Evolutionary conservation across 2,888 invertebrate genomes (phyloP).

Genomic region (Isotomurus palustris): DNA sequence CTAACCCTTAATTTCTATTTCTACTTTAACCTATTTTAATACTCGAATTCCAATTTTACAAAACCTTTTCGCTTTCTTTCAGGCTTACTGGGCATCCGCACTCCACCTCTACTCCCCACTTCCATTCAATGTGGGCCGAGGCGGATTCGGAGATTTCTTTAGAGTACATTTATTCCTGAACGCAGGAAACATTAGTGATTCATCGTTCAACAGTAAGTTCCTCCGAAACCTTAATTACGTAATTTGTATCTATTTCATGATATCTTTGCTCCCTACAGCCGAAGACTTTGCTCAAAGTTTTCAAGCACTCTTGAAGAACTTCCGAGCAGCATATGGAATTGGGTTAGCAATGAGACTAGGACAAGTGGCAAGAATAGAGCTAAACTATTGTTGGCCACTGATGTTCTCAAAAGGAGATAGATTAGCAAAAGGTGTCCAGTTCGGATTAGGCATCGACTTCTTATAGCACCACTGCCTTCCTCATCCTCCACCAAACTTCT

Average conservation of each 20-base stretch:
- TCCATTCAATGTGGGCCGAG: conserved; percentile 74
- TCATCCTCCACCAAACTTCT: background rate
- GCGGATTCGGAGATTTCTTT: conserved; percentile 77
- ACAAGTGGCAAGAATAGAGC: conserved; percentile 81
- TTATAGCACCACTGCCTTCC: conserved; percentile 53
- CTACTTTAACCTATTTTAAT: conserved; percentile 17
- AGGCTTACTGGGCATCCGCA: conserved; percentile 80
- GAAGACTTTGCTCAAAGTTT: conserved; percentile 48
- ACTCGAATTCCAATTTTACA: background rate
- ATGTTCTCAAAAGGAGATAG: conserved; percentile 62
- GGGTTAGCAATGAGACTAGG: conserved; percentile 81
- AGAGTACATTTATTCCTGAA: conserved; percentile 85
- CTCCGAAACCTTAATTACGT: background rate
- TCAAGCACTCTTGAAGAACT: conserved; percentile 47
- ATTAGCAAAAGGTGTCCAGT: conserved; percentile 67
- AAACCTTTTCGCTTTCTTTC: conserved; percentile 34
- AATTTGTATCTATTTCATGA: background rate
- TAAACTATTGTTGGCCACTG: conserved; percentile 87
- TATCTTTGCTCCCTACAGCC: conserved; percentile 29
- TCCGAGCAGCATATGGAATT: conserved; percentile 69
- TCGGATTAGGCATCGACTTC: conserved; percentile 78
- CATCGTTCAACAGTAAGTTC: conserved; percentile 27
- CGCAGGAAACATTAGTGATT: conserved; percentile 70
- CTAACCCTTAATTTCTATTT: background rate
- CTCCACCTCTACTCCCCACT: conserved; percentile 84